Base-by-base conservation (phyloP, 2,888 invertebrate species). In the Aphrophora alni region DNA sequence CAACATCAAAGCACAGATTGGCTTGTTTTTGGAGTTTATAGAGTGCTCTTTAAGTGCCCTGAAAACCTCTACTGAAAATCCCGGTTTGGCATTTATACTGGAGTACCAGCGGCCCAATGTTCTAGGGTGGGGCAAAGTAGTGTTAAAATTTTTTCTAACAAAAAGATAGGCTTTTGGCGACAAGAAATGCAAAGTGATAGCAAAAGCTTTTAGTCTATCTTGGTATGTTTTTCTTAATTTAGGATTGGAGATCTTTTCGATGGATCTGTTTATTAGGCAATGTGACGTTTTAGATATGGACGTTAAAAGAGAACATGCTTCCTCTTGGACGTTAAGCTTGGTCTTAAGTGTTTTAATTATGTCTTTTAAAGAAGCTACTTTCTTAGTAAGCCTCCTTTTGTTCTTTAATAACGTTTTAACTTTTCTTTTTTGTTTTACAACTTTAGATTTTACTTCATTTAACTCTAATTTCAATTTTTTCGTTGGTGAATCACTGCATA, bases 11-110 rank as follows among this genome's bases (percentile, higher is more conserved):
- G 69, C 0, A 69, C 68, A 77, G 1, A 77, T 27, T 24, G 77
- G 77, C 7, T 28, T 77, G 28, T 69, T 69, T n/a, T 3, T 0
- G 5, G 28, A 28, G 28, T 69, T 69, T n/a, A 0, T 0, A 14
- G 28, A 28, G 38, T 69, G 69, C 17, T 77, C 77, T 69, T 77
- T 77, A 3, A 77, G 21, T 0, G 77, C 77, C 27, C 77, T 4
- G n/a, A 77, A 77, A 28, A 75, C 78, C 73, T 82, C 82, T 17
- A 17, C 51, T 2, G 77, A 79, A 81, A 88, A 87, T 3, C 87
- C 87, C 5, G 87, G 87, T 5, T 85, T 75, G 5, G 85, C 86
- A 82, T 87, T 84, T 28, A 79, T 72, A 33, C 25, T 77, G 25
- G 73, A 73, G 38, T 80, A 82, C 82, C 82, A 82, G 21, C 33